Evolutionary conservation across 2,888 invertebrate species (phyloP).

Genomic region (Neocrepidodera transversa): DNA sequence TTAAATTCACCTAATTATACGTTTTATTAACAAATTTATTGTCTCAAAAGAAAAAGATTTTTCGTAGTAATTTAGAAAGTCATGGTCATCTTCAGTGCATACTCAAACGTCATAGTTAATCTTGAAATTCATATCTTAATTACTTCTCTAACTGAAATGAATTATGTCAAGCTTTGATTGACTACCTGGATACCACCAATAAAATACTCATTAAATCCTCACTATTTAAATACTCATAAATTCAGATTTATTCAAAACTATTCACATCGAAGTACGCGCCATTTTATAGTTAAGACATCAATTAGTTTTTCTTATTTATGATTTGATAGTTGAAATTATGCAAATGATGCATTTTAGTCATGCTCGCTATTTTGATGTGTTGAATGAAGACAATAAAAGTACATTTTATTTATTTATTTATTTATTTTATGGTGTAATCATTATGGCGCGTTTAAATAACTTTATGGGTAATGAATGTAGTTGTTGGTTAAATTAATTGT

Average conservation of each 20-base stretch:
- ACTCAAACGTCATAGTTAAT: background rate
- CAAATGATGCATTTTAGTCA: slow-evolving; percentile 22
- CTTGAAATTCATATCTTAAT: background rate
- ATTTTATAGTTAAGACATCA: slow-evolving; percentile 26
- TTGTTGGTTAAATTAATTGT: slow-evolving; percentile 4
- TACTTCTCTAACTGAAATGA: background rate
- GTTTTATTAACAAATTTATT: too few relatives aligned
- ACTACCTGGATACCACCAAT: background rate
- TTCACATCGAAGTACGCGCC: slow-evolving; percentile 14
- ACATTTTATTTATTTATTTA: slow-evolving; percentile 12
- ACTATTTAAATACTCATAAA: slow-evolving; percentile 11
- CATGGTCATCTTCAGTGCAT: too few relatives aligned
- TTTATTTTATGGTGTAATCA: background rate
- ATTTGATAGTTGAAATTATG: slow-evolving; percentile 25
- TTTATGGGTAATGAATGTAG: slow-evolving; percentile 7
- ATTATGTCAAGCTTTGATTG: background rate
- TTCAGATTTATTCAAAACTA: slow-evolving; percentile 24
- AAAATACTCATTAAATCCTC: slow-evolving; percentile 12
- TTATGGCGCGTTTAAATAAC: background rate
- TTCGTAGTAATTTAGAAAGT: too few relatives aligned
- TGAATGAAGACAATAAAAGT: slow-evolving; percentile 17
- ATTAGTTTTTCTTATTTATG: slow-evolving; percentile 19
- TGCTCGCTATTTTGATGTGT: slow-evolving; percentile 18
- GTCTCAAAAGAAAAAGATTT: too few relatives aligned
- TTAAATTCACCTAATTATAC: too few relatives aligned